Percentiles rank a stretch among this genome's conserved stretches.
Evolutionary conservation across 2,888 invertebrate genomes (phyloP).

Genomic region (Masnerella sp.): DNA sequence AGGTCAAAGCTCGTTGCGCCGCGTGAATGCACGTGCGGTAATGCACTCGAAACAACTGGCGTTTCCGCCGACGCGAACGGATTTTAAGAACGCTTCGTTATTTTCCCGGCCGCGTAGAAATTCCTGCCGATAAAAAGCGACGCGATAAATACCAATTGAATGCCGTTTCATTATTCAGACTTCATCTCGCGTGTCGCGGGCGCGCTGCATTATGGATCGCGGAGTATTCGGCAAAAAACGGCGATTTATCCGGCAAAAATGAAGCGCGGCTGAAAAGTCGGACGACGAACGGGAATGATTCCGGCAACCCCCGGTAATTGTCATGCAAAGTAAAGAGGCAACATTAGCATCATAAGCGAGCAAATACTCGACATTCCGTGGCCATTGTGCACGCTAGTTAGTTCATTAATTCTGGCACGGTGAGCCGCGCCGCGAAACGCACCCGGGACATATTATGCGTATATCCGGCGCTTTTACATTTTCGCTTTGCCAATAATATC

Average conservation of each 20-base stretch:
- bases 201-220: conserved; percentile 29
- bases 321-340: conserved; percentile 75
- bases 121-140: conserved; percentile 12
- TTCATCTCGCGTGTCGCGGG: conserved; percentile 21
- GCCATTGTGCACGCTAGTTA: conserved; percentile 72
- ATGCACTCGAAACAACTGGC: too few species aligned
- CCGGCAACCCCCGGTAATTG: conserved; percentile 67
- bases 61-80: too few species aligned
- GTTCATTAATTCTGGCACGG: conserved; percentile 72
- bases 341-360: conserved; percentile 76
- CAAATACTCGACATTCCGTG: conserved; percentile 72
- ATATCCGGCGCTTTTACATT: conserved; percentile 50
- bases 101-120: too few species aligned
- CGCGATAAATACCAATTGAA: conserved; percentile 32
- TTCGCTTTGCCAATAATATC: conserved; percentile 44
- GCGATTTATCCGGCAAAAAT: conserved; percentile 25
- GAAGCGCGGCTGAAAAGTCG: conserved; percentile 34
- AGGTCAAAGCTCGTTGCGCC: too few species aligned
- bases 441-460: conserved; percentile 58
- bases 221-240: conserved; percentile 19
- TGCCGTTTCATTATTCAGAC: conserved; percentile 29
- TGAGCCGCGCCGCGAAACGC: conserved; percentile 54
- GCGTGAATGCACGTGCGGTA: too few species aligned
- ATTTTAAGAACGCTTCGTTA: too few species aligned
- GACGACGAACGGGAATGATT: conserved; percentile 48